Conservation (phyloP, 2,888 invertebrate species). For the Aporophyla nigra region DNA sequence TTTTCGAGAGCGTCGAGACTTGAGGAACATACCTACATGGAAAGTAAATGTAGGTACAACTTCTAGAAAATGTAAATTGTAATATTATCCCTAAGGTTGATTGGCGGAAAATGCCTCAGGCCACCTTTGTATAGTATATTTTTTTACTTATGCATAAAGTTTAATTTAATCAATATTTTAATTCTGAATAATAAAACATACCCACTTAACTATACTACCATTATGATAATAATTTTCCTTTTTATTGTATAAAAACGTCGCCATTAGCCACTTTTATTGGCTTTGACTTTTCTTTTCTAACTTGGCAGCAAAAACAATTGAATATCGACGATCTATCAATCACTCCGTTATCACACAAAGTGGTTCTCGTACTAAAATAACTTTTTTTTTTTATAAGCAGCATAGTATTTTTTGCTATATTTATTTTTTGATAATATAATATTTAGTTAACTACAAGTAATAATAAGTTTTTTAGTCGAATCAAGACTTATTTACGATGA, state of each 20-base stretch:
- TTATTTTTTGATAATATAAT: background rate
- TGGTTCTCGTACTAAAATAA: conserved; percentile 2
- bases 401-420: background rate
- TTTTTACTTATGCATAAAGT: no score
- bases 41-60: no score
- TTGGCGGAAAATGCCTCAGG: no score
- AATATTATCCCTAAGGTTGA: no score
- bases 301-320: conserved; percentile 41
- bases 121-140: no score
- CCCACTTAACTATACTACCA: no score
- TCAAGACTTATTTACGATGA: background rate
- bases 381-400: background rate
- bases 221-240: background rate
- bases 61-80: no score
- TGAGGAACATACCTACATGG: no score
- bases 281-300: conserved; percentile 3
- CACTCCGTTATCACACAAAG: conserved; percentile 20
- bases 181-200: no score
- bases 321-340: conserved; percentile 42
- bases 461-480: conserved; percentile 1
- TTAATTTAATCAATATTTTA: no score
- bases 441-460: conserved; percentile 1
- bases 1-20: no score
- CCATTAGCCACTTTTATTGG: conserved; percentile 13
- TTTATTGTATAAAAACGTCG: conserved; percentile 4